Base-by-base conservation (phyloP, 2,888 invertebrate genomes). In the Zelleria hepariella region DNA sequence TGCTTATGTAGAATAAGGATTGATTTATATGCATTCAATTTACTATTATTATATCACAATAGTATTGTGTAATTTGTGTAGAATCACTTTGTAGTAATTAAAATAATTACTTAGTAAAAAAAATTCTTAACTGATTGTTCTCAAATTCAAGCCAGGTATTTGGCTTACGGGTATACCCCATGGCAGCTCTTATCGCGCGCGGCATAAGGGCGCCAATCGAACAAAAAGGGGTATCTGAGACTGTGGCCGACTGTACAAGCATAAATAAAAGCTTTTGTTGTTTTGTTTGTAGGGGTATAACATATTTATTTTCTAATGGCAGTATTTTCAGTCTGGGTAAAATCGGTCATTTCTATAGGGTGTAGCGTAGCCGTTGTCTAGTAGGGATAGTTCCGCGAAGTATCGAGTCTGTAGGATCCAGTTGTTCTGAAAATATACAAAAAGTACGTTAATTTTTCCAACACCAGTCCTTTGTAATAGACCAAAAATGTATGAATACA, bases 381-480 rank as follows among this genome's bases (percentile, higher is more conserved):
- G 23, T 10, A 56, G 4, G 57, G 57, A 20, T 57, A 57, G 8
- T 25, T 57, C 18, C 48, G 23, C 2, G 1, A 48, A 5, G 57
- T 57, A 18, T 57, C 20, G 5, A 57, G 2, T 57, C 57, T 47
- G 48, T 57, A 57, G 10, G 49, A 47, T 23, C 57, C 57, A 5
- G 10, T n/a, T 0, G n/a, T 1, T 25, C 57, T 57, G 57, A 24
- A 57, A 57, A 47, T 42, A 49, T 4, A 24, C 0, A 49, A 57
- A 21, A 25, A 32, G 23, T 7, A 52, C 23, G 23, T 24, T 15
- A 20, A 23, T 2, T 20, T 24, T 24, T 5, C 52, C 6, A 3
- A 52, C 21, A 24, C 6, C n/a, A 23, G 23, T 23, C 2, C 5
- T 52, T 8, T 53, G 7, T 15, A n/a, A 7, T 24, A 10, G 1